Percentiles rank a stretch among this genome's conserved stretches.
Conservation (phyloP, 2,888 invertebrate genomes). For the Limnephilus marmoratus region DNA sequence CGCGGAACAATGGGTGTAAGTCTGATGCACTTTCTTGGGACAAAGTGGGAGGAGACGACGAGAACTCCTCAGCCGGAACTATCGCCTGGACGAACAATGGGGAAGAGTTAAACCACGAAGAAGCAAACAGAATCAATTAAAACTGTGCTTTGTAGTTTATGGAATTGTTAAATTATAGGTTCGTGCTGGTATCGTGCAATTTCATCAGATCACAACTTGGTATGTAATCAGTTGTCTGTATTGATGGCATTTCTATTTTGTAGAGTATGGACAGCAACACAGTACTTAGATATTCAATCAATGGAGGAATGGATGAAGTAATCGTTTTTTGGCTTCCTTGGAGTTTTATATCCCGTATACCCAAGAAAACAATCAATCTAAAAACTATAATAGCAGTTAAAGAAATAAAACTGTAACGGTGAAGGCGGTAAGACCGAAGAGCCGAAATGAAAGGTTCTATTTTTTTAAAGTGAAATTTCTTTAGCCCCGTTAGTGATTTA, state of each 20-base stretch:
- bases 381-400: too few species aligned
- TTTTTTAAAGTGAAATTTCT: too few species aligned
- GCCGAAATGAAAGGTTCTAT: too few species aligned
- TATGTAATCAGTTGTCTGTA: background rate
- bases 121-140: background rate
- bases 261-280: background rate
- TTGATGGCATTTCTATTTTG: background rate
- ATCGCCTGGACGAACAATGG: background rate
- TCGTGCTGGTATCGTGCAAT: background rate
- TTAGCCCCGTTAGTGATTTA: too few species aligned
- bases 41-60: background rate
- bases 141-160: background rate
- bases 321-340: too few species aligned
- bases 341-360: too few species aligned
- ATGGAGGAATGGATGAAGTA: too few species aligned
- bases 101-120: background rate
- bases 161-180: background rate
- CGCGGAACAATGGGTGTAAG: background rate
- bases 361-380: too few species aligned
- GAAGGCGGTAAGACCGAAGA: too few species aligned
- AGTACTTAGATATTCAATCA: too few species aligned
- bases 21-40: background rate
- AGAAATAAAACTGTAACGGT: too few species aligned
- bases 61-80: background rate
- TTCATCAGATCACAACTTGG: background rate